Conservation (phyloP, 2,113 vertebrate species). For the Dromaius novaehollandiae region DNA sequence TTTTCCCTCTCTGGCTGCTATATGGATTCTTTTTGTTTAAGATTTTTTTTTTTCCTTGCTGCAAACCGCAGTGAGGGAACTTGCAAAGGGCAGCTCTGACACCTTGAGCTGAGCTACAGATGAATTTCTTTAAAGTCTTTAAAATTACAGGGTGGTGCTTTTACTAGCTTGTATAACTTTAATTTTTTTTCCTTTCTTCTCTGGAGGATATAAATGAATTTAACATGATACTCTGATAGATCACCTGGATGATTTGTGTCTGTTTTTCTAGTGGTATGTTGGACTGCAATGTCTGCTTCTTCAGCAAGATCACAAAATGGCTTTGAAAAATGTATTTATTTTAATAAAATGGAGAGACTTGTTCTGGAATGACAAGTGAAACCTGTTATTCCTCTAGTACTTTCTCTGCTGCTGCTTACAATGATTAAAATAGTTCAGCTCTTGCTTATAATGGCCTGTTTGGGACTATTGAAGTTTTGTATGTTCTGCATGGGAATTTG, state of each 20-base stretch:
- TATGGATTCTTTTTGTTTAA: neutral
- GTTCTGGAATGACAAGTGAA: slow-evolving; percentile 6
- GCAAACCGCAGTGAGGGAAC: neutral
- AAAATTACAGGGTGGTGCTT: neutral
- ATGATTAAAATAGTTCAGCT: slow-evolving; percentile 1
- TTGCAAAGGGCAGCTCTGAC: neutral
- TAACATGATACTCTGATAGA: neutral
- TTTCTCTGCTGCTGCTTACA: slow-evolving; percentile 14
- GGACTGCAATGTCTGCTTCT: neutral
- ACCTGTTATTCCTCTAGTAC: slow-evolving; percentile 11
- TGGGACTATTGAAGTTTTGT: neutral
- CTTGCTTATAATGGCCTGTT: neutral
- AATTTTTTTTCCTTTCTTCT: neutral
- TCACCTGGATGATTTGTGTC: neutral
- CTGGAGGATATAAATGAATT: neutral
- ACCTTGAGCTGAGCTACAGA: neutral
- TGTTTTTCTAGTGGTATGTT: neutral
- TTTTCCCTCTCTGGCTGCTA: neutral
- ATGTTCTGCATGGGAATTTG: neutral
- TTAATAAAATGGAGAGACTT: neutral
- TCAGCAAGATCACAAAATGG: neutral
- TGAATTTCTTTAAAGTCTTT: neutral
- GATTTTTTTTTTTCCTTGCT: neutral
- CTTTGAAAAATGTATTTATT: neutral
- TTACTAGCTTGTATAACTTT: neutral